Evolutionary conservation across 2,888 invertebrate genomes (phyloP).

Genomic region (Pristionchus fissidentatus): DNA sequence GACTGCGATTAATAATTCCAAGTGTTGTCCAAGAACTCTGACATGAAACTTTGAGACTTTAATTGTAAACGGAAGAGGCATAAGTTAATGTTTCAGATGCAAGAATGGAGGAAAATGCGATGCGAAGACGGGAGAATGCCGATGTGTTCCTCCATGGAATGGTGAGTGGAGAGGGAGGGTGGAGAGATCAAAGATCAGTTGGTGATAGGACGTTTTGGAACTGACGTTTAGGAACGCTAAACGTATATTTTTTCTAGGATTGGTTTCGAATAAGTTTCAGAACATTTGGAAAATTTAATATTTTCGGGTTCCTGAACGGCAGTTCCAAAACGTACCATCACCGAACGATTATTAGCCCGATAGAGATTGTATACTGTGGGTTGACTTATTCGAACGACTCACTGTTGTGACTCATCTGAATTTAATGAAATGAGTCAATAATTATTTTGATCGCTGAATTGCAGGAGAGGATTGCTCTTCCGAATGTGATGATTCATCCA

Average conservation of each 20-base stretch:
- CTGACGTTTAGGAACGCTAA: too few relatives aligned
- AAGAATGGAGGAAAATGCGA: slow-evolving; percentile 65
- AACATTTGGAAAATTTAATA: too few relatives aligned
- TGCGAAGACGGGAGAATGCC: slow-evolving; percentile 60
- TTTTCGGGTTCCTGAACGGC: too few relatives aligned
- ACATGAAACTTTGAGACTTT: slow-evolving; percentile 24
- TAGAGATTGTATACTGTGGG: background rate
- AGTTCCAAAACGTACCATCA: too few relatives aligned
- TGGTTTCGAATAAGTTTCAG: too few relatives aligned
- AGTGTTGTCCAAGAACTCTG: slow-evolving; percentile 5
- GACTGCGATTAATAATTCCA: too few relatives aligned
- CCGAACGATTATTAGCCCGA: too few relatives aligned
- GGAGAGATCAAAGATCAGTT: background rate
- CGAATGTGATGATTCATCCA: slow-evolving; percentile 51
- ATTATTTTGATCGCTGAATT: slow-evolving; percentile 3
- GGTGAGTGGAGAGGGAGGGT: slow-evolving; percentile 1
- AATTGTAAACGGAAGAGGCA: background rate
- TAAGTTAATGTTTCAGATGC: slow-evolving; percentile 48
- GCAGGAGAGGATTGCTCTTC: slow-evolving; percentile 61
- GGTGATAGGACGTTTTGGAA: background rate
- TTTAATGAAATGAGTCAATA: too few relatives aligned
- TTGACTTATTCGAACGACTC: background rate
- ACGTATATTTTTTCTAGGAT: too few relatives aligned
- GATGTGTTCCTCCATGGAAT: slow-evolving; percentile 51
- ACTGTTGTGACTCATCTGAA: too few relatives aligned